phyloP scores from a whole-genome alignment of 2,113 vertebrate species.

The Vulpes vulpes region DNA sequence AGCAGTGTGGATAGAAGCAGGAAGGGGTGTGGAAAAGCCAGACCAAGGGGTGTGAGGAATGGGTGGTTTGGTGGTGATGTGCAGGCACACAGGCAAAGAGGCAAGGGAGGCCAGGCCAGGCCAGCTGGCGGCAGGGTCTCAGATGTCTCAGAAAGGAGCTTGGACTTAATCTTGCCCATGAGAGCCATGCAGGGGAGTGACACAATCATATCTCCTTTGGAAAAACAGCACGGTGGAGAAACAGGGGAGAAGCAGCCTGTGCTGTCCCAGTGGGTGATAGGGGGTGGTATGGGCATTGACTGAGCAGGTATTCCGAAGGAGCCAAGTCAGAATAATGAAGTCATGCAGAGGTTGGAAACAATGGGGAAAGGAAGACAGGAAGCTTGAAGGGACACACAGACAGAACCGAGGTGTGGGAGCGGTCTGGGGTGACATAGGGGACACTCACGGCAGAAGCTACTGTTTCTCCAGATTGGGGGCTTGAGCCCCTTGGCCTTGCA shows the following conservation, averaged over 20 bases:
- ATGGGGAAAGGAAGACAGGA: background rate
- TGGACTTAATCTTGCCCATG: background rate
- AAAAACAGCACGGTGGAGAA: background rate
- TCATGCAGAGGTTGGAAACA: background rate
- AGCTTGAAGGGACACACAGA: background rate
- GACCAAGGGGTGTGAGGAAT: background rate
- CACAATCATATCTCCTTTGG: background rate
- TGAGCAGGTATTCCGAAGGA: background rate
- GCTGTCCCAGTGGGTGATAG: too few species aligned
- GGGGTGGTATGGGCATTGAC: background rate
- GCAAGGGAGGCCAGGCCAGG: background rate
- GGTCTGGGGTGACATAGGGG: rapidly evolving
- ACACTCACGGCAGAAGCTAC: constrained; percentile 92
- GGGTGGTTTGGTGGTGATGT: background rate
- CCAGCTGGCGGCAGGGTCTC: background rate
- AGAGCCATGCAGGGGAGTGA: background rate
- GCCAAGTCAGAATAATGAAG: background rate
- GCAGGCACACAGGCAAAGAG: background rate
- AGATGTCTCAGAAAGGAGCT: background rate
- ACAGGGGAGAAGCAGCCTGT: background rate
- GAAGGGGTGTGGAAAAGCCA: background rate
- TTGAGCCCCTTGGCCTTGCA: constrained; percentile 88
- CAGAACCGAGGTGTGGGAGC: background rate
- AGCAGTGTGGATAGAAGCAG: background rate
- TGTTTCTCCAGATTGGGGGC: constrained; percentile 91